A percentile compares a stretch with the other conserved stretches of the same genome.
Evolutionary conservation across 53 echinoderm and acorn worm genomes (phyloP).

Genomic region (Holothuria scabra): DNA sequence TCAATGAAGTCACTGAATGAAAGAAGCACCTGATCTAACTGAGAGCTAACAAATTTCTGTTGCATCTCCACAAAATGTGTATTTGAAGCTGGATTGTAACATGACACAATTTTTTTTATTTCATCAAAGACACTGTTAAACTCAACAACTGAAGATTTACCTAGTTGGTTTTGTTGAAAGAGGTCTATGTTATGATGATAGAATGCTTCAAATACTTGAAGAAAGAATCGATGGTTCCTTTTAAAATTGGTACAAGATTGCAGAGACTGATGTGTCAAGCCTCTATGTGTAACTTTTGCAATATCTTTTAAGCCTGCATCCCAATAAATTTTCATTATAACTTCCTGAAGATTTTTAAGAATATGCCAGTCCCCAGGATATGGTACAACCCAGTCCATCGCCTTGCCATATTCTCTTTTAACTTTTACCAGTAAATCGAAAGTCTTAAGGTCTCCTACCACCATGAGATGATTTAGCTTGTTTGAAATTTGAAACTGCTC

Average conservation of each 20-base stretch:
- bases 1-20: slow-evolving; percentile 59
- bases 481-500: neutral
- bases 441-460: slow-evolving; percentile 68
- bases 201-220: slow-evolving; percentile 14
- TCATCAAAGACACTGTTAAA: neutral
- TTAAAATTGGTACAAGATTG: too few species aligned
- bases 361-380: slow-evolving; percentile 77
- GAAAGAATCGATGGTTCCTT: neutral
- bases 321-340: slow-evolving; percentile 74
- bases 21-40: slow-evolving; percentile 22
- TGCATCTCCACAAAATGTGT: neutral
- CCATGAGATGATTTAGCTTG: slow-evolving; percentile 59
- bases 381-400: slow-evolving; percentile 72
- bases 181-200: neutral
- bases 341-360: slow-evolving; percentile 68
- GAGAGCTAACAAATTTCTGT: neutral
- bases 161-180: neutral
- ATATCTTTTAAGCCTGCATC: slow-evolving; percentile 76
- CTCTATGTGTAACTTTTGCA: slow-evolving; percentile 61
- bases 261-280: neutral
- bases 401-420: too few species aligned
- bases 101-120: neutral
- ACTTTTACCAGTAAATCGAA: neutral
- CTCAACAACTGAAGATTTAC: neutral
- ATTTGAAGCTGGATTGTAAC: neutral